Evolutionary conservation across 2,113 vertebrate species (phyloP).

Genomic region (Anolis sagrei): DNA sequence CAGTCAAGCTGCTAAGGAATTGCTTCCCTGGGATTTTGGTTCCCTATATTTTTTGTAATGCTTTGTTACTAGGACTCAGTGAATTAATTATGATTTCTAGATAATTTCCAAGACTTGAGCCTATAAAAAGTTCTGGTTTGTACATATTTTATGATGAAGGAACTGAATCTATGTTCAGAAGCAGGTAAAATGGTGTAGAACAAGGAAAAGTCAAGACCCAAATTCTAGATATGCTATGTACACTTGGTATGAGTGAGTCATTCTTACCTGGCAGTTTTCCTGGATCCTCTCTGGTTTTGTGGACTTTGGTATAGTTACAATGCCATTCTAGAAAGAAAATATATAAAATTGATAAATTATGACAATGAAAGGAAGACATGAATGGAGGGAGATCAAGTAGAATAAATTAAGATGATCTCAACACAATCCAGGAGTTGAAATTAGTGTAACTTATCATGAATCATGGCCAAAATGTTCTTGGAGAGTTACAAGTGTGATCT

Average conservation of each 20-base stretch:
- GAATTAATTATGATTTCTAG: background rate
- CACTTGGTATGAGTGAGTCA: background rate
- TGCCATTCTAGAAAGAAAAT: constrained; percentile 77
- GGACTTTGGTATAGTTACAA: constrained; percentile 86
- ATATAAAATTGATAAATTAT: background rate
- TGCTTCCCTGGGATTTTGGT: background rate
- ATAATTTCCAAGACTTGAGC: constrained; percentile 2
- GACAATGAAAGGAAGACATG: no score
- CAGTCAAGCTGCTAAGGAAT: no score
- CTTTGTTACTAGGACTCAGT: background rate
- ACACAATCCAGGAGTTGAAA: background rate
- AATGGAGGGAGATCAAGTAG: background rate
- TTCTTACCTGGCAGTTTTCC: constrained; percentile 82
- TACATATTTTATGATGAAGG: background rate
- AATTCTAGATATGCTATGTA: background rate
- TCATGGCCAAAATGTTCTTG: background rate
- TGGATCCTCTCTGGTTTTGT: constrained; percentile 77
- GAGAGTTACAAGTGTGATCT: no score
- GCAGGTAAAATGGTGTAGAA: background rate
- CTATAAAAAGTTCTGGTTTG: background rate
- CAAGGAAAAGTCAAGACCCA: background rate
- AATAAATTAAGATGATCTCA: background rate
- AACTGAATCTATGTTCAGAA: constrained; percentile 22
- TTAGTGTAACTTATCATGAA: background rate
- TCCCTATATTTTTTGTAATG: background rate